Base-by-base conservation (phyloP, 1,140 invertebrate genomes). In the Drosophila malerkotliana region DNA sequence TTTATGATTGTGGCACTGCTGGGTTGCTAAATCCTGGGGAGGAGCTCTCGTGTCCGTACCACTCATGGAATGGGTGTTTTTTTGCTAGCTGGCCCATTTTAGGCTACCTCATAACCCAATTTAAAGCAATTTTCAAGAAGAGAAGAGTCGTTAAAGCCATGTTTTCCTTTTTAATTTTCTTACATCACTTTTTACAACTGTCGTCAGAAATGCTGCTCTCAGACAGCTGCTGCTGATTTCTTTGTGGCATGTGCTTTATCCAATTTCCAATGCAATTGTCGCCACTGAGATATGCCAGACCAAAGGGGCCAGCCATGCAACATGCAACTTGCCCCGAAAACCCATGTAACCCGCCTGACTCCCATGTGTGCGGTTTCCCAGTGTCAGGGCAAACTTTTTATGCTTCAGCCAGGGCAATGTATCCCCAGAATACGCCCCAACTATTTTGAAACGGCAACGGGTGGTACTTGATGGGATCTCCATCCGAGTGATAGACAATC, bases 221-320 rank as follows among this genome's bases (percentile, higher is more conserved):
- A 49, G 56, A 55, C 77, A 76, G 53, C 64, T 83, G 79, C 61
- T 73, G 52, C 67, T 82, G 75, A 66, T 75, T 76, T 76, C 54
- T 60, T 64, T 63, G 54, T 56, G 57, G 69, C 60, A 60, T 81
- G 74, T 66, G 63, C 68, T 85, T 81, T 75, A 85, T 87, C 82
- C 82, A 81, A 85, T 85, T 85, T 81, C 63, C 73, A 64, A 78
- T 87, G 77, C 81, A 87, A 85, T 87, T 87, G 82, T 87, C 82
- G 77, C 54, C 53, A 52, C 82, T 71, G 63, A 71, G 63, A 74
- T 55, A 74, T 81, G 68, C 0, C 48, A 34, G 32, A 9, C 26
- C 26, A 18, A 37, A 47, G 24, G 76, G 55, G 26, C 18, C 18
- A 21, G 10, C 10, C n/a, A 26, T 41, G 41, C 62, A 56, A 26